A percentile compares a stretch with the other conserved stretches of the same genome.
Conservation (phyloP, 2,888 invertebrate genomes). For the Seira musarum region DNA sequence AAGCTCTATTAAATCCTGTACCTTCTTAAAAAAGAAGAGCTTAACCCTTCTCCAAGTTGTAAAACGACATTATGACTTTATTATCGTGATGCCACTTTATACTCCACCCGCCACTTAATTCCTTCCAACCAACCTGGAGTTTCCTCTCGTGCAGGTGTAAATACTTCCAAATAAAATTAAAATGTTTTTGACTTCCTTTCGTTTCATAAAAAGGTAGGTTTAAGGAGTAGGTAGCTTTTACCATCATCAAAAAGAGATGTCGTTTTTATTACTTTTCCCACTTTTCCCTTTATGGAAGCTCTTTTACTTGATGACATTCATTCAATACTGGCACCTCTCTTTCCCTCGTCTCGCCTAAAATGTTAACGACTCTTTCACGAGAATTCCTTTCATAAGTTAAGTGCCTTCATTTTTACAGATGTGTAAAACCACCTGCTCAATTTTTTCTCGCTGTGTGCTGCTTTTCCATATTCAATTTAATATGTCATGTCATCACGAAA, state of each 20-base stretch:
- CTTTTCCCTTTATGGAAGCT: slow-evolving; percentile 7
- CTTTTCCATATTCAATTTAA: not conserved
- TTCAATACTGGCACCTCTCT: slow-evolving; percentile 2
- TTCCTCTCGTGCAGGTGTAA: not conserved
- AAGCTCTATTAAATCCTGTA: slow-evolving; percentile 10
- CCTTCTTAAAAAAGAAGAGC: not conserved
- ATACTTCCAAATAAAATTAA: slow-evolving; percentile 2
- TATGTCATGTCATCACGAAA: not conserved
- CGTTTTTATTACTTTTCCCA: slow-evolving; percentile 4
- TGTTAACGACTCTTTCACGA: not conserved
- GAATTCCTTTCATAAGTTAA: slow-evolving; percentile 4
- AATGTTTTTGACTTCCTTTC: not conserved
- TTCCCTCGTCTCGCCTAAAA: not conserved
- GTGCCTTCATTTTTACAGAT: slow-evolving; percentile 6
- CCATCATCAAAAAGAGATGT: slow-evolving; percentile 7
- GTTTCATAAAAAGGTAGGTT: not conserved
- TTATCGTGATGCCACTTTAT: slow-evolving; percentile 2
- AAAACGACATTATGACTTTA: slow-evolving; percentile 7
- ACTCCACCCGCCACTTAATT: too few species aligned
- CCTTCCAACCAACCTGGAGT: too few species aligned
- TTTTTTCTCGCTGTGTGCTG: too few species aligned
- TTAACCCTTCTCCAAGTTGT: not conserved
- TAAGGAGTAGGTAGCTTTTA: slow-evolving; percentile 1
- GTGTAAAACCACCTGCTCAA: not conserved
- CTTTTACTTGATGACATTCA: slow-evolving; percentile 7